Base-by-base conservation (phyloP, 2,888 invertebrate genomes). In the Bombylius major region DNA sequence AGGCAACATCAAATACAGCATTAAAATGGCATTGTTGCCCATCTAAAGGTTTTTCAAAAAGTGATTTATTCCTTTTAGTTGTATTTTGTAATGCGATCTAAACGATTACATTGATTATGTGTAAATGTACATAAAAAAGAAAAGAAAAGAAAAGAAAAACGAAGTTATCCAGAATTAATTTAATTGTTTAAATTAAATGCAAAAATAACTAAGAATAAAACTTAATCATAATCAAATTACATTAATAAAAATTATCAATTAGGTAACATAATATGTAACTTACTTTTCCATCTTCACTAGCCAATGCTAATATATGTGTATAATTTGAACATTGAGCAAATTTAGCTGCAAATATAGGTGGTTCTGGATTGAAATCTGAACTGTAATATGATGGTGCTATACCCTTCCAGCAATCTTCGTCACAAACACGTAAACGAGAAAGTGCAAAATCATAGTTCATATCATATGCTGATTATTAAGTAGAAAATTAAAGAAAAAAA, bases 1-100 rank as follows among this genome's bases (percentile, higher is more conserved):
- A 95, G 1, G 87, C 86, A 54, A 94, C 69, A 70, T 94, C 93
- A 69, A 93, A 94, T 42, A 94, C 86, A 0, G 93, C 93, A 77
- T 94, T 93, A 65, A 80, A 81, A 72, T 94, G 94, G 58, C 81
- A 81, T 62, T 80, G 80, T 58, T 78, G 78, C 0, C 78, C 76
- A 49, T 76, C 76, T 44, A 81, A 63, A 0, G 73, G 65, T 50
- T 72, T 71, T 34, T 78, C 77, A 54, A 75, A 71, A 0, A 62
- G 60, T 33, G 70, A 63, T 50, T 65, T 72, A 53, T 72, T 72
- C 4, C 64, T 63, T 31, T 66, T 57, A 11, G 74, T 74, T 52
- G 80, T 80, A 62, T 82, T 75, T 76, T 82, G 76, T 23, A 75
- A 61, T 4, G 73, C 73, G 47, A 73, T 72, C 64, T 64, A 12